Base-by-base conservation (phyloP, 2,888 invertebrate species). In the Tachina grossa region DNA sequence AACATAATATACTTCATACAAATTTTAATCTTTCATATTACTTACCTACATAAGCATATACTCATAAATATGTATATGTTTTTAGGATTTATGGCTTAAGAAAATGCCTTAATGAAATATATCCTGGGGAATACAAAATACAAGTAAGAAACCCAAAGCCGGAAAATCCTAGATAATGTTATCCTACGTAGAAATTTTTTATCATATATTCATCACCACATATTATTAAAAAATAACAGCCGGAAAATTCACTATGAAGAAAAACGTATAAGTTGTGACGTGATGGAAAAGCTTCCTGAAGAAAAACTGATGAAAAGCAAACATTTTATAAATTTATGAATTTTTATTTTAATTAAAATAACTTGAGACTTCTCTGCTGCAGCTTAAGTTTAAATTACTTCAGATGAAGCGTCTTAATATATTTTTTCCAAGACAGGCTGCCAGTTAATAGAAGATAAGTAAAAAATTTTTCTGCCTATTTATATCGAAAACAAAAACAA, bases 21-120 rank as follows among this genome's bases (percentile, higher is more conserved):
- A 65, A 72, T 57, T 72, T 55, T 65, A 72, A 72, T 55, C 9
- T 72, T 65, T 65, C 16, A 55, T 71, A 79, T 72, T 66, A 49
- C 57, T 39, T 53, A 13, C 14, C 57, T 69, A 51, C 19, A 4
- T 16, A 11, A 43, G 43, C 11, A 16, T 14, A 57, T 31, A 31
- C 31, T 31, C 6, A 31, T 31, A n/a, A n/a, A 6, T 31, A 0
- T 31, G 31, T 6, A 6, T 31, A 31, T 31, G 6, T 31, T 6
- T 31, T 31, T 31, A 1, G 22, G 51, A 57, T 74, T 74, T 74
- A 51, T 74, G 57, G n/a, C 72, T 57, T 14, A 22, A 57, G 47
- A 22, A 53, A 13, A 57, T 19, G 22, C n/a, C 49, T 65, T 59
- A n/a, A 65, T 55, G 55, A 71, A 72, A 63, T 69, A 57, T 43